A percentile compares a stretch with the other conserved stretches of the same genome.
Evolutionary conservation across 2,797 vertebrate genomes (phyloP).

Genomic region (Syncerus caffer): DNA sequence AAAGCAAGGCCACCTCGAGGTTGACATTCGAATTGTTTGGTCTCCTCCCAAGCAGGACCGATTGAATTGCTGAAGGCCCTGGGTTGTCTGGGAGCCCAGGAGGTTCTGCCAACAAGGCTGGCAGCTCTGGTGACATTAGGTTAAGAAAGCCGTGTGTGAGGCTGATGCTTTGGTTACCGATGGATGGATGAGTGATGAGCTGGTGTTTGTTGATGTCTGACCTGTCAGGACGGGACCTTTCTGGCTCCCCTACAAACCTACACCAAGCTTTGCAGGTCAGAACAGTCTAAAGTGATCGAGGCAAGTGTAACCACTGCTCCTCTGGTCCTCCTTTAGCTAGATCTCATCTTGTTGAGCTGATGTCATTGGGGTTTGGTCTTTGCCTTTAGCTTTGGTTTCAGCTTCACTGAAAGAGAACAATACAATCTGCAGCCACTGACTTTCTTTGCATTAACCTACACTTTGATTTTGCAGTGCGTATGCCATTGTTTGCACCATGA

Average conservation of each 20-base stretch:
- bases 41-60: not conserved
- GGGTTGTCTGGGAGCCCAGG: not conserved
- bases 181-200: not conserved
- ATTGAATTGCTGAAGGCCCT: not conserved
- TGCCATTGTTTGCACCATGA: not conserved
- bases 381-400: not conserved
- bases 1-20: not conserved
- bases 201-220: not conserved
- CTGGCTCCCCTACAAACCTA: not conserved
- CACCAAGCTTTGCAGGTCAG: not conserved
- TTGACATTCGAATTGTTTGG: not conserved
- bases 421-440: not conserved
- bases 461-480: not conserved
- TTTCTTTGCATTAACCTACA: not conserved
- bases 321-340: not conserved
- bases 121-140: not conserved
- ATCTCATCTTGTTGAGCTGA: not conserved
- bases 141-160: fast-evolving
- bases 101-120: not conserved
- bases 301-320: not conserved
- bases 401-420: not conserved
- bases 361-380: not conserved
- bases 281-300: not conserved
- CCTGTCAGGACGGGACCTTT: not conserved
- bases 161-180: not conserved